These are phyloP conservation scores for Cephalopachus bancanus DNA, from an alignment of 2,797 vertebrate species.

Conservation along the genomic window DNA sequence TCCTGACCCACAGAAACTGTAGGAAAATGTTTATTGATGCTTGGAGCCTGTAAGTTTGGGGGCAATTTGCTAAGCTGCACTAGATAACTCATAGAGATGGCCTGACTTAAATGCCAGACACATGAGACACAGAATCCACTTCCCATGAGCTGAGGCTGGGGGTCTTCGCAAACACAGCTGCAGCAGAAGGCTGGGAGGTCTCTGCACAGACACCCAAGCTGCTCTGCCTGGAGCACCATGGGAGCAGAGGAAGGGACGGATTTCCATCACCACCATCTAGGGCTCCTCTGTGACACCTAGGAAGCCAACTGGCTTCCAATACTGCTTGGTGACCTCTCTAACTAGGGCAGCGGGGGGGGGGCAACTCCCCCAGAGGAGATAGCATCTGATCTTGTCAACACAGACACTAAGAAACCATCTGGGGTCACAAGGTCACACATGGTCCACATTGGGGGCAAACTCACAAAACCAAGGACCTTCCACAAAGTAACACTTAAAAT, in stretches of 20 bases:
- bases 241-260: not conserved
- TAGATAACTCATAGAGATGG: not conserved
- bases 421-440: not conserved
- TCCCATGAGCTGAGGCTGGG: not conserved
- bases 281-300: not conserved
- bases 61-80: not conserved
- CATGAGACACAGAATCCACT: not conserved
- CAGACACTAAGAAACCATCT: not conserved
- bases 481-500: conserved; percentile 17
- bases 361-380: not conserved
- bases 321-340: not conserved
- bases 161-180: not conserved
- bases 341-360: not conserved
- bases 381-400: not conserved
- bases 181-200: not conserved
- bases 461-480: not conserved
- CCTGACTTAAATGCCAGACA: not conserved
- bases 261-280: not conserved
- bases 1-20: not conserved
- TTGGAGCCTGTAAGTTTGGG: not conserved
- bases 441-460: conserved; percentile 15
- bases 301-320: not conserved
- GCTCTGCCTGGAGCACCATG: too few species aligned
- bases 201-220: not conserved
- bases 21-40: not conserved